Percentiles rank a stretch among this genome's conserved stretches.
phyloP scores from a whole-genome alignment of 2,113 vertebrate species.

The Mus pahari region DNA sequence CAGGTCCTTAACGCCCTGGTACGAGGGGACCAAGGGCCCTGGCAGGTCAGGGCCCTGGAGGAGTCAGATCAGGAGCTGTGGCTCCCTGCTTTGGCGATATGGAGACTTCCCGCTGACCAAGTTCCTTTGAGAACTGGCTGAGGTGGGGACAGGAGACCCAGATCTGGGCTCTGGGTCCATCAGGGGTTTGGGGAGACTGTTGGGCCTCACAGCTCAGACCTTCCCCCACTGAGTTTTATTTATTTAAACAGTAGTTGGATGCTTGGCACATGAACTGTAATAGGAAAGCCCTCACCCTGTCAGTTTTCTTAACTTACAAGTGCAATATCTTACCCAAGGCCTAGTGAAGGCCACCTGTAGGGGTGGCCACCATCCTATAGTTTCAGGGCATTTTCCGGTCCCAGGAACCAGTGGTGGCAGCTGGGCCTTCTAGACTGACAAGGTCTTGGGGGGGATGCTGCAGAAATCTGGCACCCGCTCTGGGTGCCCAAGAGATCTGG shows the following conservation, averaged over 20 bases:
- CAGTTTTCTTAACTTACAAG: slow-evolving; percentile 88
- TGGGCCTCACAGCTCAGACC: slow-evolving; percentile 25
- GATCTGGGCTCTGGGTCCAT: slow-evolving; percentile 29
- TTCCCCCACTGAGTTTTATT: slow-evolving; percentile 88
- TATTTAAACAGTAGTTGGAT: slow-evolving; percentile 93
- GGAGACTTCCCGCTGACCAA: slow-evolving; percentile 70
- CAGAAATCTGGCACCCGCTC: neutral
- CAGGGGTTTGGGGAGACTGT: neutral
- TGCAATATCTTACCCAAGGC: slow-evolving; percentile 93
- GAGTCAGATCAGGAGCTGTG: slow-evolving; percentile 76
- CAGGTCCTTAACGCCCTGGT: slow-evolving; percentile 74
- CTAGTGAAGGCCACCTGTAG: slow-evolving; percentile 78
- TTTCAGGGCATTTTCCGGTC: slow-evolving; percentile 77
- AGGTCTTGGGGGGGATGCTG: neutral
- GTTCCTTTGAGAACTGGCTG: slow-evolving; percentile 79
- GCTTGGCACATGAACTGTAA: slow-evolving; percentile 88
- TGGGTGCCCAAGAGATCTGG: neutral
- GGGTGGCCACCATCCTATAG: slow-evolving; percentile 75
- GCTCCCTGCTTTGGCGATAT: slow-evolving; percentile 85
- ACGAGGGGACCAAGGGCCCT: slow-evolving; percentile 74
- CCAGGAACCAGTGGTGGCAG: slow-evolving; percentile 88
- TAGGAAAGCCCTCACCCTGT: slow-evolving; percentile 86
- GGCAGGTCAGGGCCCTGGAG: slow-evolving; percentile 62
- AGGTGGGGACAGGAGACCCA: slow-evolving; percentile 16
- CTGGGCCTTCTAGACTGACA: slow-evolving; percentile 86